Evolutionary conservation across 64 coral and sea anemone genomes (phyloP), one percentile per base, ranked within the genome.

Genomic region (Astreopora myriophthalma): DNA sequence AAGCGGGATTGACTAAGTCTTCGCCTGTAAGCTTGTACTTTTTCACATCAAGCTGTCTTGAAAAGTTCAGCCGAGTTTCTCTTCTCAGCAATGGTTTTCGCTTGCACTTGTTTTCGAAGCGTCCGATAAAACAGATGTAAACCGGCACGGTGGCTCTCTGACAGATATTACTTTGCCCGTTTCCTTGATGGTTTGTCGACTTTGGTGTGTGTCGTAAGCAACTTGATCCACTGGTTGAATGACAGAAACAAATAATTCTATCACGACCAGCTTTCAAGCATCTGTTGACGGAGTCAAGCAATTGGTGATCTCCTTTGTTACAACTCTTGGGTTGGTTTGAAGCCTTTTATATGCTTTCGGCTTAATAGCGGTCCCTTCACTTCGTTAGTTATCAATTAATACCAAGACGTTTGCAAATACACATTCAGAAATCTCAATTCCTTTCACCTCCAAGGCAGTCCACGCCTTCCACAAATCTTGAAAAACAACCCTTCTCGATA

Each of bases 351-450:
- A 83, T 19, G 32, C 79, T 64, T 8, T 65, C 34, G 79, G 79
- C 79, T 39, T 38, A 36, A 83, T 10, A 24, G 79, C 79, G 79
- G 55, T 11, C 61, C 31, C 55, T 65, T 83, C 79, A 64, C 52
- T 63, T 25, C 8, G 29, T 38, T 60, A 65, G 75, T n/a, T 64
- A 60, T 60, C 57, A 83, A 83, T 83, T 83, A 83, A 83, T 32
- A 22, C 12, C 33, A 58, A 51, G 51, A 36, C 3, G 22, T 81
- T 83, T 20, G 33, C 34, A 64, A 83, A 83, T 83, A 17, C 13
- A 14, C 16, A 36, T 22, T 11, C 34, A 80, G 77, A 71, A 34
- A 80, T 32, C 29, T 17, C 34, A 34, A 60, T 32, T 79, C 33
- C 33, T 36, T 14, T 38, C 28, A 23, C 76, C 76, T 60, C 48